phyloP scores from a whole-genome alignment of 2,888 invertebrate genomes.

The Drosophila rellima region DNA sequence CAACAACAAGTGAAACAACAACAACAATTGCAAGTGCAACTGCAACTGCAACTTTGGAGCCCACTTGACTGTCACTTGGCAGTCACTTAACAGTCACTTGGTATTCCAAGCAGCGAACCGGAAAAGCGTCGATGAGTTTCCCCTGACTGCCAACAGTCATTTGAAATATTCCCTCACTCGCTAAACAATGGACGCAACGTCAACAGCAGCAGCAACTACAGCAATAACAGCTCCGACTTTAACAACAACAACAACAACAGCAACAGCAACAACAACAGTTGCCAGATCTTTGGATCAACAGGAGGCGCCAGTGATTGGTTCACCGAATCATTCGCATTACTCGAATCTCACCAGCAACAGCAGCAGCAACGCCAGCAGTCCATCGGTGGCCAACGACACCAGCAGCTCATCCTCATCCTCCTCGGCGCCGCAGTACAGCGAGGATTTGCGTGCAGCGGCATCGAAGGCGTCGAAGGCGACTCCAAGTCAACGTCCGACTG shows the following conservation, averaged over 20 bases:
- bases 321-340: conserved; percentile 76
- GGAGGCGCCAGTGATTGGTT: conserved; percentile 59
- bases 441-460: conserved; percentile 62
- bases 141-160: conserved; percentile 1
- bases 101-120: conserved; percentile 70
- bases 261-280: conserved; percentile 19
- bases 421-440: conserved; percentile 82
- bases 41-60: conserved; percentile 26
- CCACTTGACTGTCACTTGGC: conserved; percentile 65
- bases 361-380: conserved; percentile 57
- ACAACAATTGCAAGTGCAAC: background rate
- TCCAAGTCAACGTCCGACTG: conserved; percentile 51
- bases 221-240: conserved; percentile 14
- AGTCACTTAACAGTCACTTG: conserved; percentile 60
- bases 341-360: conserved; percentile 74
- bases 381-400: conserved; percentile 53
- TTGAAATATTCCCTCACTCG: background rate
- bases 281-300: conserved; percentile 76
- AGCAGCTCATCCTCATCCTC: conserved; percentile 69
- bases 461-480: no score
- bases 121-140: conserved; percentile 78
- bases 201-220: conserved; percentile 15
- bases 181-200: conserved; percentile 64
- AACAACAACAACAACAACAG: conserved; percentile 31
- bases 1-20: conserved; percentile 5